These are phyloP conservation scores for Xenus cinereus DNA, from an alignment of 2,113 vertebrate species.

Conservation along the genomic window DNA sequence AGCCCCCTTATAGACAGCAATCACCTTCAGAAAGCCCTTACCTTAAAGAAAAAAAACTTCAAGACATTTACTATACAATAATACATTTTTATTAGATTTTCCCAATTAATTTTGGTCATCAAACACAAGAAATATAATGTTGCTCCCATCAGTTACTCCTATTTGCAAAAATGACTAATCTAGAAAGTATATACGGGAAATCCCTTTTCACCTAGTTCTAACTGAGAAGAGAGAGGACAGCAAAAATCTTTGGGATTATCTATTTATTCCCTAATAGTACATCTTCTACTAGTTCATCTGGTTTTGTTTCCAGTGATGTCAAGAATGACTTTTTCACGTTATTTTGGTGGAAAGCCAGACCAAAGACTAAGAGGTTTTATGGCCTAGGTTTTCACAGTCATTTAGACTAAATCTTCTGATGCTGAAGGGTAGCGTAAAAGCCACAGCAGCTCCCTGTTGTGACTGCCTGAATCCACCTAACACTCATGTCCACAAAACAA, in stretches of 20 bases:
- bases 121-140: not conserved
- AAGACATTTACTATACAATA: not conserved
- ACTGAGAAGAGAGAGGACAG: not conserved
- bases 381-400: not conserved
- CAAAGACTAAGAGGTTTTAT: not conserved
- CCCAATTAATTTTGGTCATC: not conserved
- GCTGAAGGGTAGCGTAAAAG: not conserved
- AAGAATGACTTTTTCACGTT: accelerated
- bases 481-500: not conserved
- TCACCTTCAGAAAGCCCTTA: not conserved
- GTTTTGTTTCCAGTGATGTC: not conserved
- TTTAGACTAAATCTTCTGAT: not conserved
- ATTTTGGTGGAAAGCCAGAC: not conserved
- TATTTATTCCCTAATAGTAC: not conserved
- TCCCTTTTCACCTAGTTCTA: not conserved
- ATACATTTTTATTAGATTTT: not conserved
- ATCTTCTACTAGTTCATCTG: not conserved
- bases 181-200: not conserved
- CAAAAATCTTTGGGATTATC: not conserved
- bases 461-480: not conserved
- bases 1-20: not conserved
- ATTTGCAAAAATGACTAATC: not conserved
- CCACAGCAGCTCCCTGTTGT: not conserved
- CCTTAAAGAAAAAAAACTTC: not conserved
- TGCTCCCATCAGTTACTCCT: not conserved